Evolutionary conservation across 2,113 vertebrate genomes (phyloP).

Genomic region (Mellivora capensis): DNA sequence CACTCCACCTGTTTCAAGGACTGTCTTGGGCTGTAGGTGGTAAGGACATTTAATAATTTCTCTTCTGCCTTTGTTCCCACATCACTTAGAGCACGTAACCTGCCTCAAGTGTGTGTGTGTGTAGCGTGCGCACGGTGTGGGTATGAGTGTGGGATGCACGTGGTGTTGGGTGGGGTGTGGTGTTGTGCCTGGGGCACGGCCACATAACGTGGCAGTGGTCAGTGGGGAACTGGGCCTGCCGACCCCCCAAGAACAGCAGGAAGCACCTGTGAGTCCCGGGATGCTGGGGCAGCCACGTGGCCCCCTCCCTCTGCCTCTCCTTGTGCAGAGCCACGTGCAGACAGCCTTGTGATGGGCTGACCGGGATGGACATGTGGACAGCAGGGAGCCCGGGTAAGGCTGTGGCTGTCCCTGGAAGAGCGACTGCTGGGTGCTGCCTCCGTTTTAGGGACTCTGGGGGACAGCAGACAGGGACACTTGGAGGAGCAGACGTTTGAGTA

Average conservation of each 20-base stretch:
- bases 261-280: not conserved
- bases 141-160: not conserved
- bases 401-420: not conserved
- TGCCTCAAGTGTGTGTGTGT: not conserved
- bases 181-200: too few species aligned
- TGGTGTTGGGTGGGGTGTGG: too few species aligned
- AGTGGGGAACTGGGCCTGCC: not conserved
- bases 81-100: too few species aligned
- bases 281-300: too few species aligned
- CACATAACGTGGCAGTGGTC: not conserved
- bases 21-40: too few species aligned
- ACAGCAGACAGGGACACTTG: not conserved
- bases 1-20: too few species aligned
- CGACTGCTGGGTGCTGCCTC: not conserved
- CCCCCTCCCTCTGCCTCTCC: not conserved
- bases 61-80: too few species aligned
- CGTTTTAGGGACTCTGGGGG: not conserved
- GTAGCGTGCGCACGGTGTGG: not conserved
- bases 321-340: not conserved
- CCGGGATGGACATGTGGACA: rapidly evolving
- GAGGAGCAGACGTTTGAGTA: not conserved
- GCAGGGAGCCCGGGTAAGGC: not conserved
- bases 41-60: too few species aligned
- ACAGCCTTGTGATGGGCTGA: not conserved
- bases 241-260: not conserved